These are phyloP conservation scores for Nudaria mundana DNA, from an alignment of 2,888 invertebrate species.

Conservation along the genomic window DNA sequence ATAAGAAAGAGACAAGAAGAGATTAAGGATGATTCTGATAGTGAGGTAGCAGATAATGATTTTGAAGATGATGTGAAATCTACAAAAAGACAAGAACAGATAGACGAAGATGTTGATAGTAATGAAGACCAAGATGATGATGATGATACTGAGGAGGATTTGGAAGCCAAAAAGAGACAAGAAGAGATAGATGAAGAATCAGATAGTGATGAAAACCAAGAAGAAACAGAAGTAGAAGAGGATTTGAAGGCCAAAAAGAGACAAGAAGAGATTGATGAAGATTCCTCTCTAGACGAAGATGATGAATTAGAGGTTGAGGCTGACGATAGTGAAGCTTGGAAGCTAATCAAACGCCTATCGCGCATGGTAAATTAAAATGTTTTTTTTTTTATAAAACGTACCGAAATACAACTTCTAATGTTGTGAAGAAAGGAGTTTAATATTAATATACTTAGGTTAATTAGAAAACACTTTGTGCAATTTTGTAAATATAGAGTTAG, in stretches of 20 bases:
- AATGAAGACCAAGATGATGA: constrained; percentile 1
- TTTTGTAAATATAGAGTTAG: constrained; percentile 67
- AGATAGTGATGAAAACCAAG: constrained; percentile 5
- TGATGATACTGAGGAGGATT: background rate
- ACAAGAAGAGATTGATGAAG: constrained; percentile 8
- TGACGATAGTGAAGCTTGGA: constrained; percentile 13
- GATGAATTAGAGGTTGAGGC: constrained; percentile 7
- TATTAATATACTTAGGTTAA: constrained; percentile 37
- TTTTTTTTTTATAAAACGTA: constrained; percentile 50
- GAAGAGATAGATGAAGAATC: background rate
- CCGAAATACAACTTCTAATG: constrained; percentile 50
- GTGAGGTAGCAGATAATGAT: constrained; percentile 2
- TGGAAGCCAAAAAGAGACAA: constrained; percentile 5
- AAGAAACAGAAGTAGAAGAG: constrained; percentile 8
- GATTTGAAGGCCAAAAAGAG: constrained; percentile 2
- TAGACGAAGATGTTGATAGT: background rate
- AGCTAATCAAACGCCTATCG: constrained; percentile 48
- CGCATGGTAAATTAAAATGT: constrained; percentile 43
- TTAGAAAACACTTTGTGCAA: constrained; percentile 71
- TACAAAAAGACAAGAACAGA: constrained; percentile 4
- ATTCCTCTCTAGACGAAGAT: constrained; percentile 8
- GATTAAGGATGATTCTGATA: background rate
- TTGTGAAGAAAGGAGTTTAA: constrained; percentile 32
- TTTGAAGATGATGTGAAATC: constrained; percentile 2
- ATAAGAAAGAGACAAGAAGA: constrained; percentile 15